Evolutionary conservation across 2,113 vertebrate genomes (phyloP), one percentile per base, ranked within the genome.

Genomic region (Rana temporaria): DNA sequence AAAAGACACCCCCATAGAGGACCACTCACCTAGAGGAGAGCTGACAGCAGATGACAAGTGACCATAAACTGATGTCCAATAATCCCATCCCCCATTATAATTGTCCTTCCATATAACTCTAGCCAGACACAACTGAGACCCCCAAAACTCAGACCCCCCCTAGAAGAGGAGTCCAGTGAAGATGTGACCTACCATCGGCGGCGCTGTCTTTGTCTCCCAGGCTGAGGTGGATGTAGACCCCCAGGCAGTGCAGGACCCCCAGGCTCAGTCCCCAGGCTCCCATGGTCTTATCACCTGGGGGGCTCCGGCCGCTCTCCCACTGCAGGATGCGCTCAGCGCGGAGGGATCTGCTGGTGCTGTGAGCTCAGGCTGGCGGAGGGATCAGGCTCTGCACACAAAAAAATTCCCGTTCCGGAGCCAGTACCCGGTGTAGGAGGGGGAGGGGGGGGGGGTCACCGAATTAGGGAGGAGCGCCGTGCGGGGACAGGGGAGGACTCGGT

Each of bases 201-300:
- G 70, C 42, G 80, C 85, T 90, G 85, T 93, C 92, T 71, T 87
- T 89, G 81, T 94, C 90, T 89, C 94, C 92, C 52, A 91, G 90
- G 86, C 91, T 94, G 90, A 96, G 92, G 92, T 96, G 95, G 87
- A 96, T 84, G 90, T 93, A 96, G 94, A 97, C 93, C 94, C 95
- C 96, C 87, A 93, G 89, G 88, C 89, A 97, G 85, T 96, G 96
- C 86, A 96, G 90, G 86, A 96, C 89, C 91, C 95, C 91, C 86
- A 94, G 86, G 70, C 93, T 87, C 88, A 91, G 90, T 85, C 90
- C 93, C 85, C 96, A 92, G 87, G 90, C 92, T 86, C 92, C 92
- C 94, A 95, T 95, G 85, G 86, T 91, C 71, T 89, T 87, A 32
- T 74, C 60, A 82, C 82, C 87, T 30, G 88, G 88, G 88, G 87